A percentile compares a stretch with the other conserved stretches of the same genome.
phyloP scores from a whole-genome alignment of 2,888 invertebrate genomes.

The Boloria euphrosyne region DNA sequence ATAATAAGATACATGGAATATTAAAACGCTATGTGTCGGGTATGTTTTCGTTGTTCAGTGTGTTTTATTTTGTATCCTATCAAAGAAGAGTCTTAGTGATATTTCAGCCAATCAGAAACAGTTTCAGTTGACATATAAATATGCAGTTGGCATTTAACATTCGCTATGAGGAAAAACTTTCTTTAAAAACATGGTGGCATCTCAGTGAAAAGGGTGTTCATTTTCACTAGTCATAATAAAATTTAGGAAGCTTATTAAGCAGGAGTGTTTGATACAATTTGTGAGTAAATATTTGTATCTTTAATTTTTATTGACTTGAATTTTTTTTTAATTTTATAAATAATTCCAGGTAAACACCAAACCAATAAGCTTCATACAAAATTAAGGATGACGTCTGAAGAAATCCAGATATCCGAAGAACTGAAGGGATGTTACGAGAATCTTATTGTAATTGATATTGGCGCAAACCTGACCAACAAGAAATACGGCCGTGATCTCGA shows the following conservation, averaged over 20 bases:
- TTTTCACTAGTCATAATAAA: constrained; percentile 71
- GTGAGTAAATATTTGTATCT: constrained; percentile 55
- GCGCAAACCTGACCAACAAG: constrained; percentile 96
- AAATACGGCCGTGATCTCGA: constrained; percentile 96
- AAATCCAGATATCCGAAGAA: constrained; percentile 75
- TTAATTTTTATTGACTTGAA: not conserved
- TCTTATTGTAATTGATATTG: constrained; percentile 95
- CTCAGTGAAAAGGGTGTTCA: constrained; percentile 72
- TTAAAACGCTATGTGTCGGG: constrained; percentile 5
- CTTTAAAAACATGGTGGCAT: constrained; percentile 78
- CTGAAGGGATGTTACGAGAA: constrained; percentile 94
- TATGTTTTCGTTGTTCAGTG: not conserved
- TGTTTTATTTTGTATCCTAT: not conserved
- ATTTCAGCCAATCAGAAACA: constrained; percentile 14
- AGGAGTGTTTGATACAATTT: constrained; percentile 81
- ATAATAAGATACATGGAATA: not conserved
- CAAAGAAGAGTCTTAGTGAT: not conserved
- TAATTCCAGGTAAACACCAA: constrained; percentile 74
- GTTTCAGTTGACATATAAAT: constrained; percentile 5
- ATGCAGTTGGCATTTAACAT: constrained; percentile 17
- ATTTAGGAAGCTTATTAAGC: constrained; percentile 74
- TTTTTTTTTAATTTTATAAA: constrained; percentile 1
- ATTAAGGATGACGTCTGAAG: constrained; percentile 79
- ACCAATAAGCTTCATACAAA: constrained; percentile 75
- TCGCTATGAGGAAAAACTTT: constrained; percentile 35